These are phyloP conservation scores for Dione vanillae DNA, from an alignment of 2,888 invertebrate genomes.

Conservation along the genomic window DNA sequence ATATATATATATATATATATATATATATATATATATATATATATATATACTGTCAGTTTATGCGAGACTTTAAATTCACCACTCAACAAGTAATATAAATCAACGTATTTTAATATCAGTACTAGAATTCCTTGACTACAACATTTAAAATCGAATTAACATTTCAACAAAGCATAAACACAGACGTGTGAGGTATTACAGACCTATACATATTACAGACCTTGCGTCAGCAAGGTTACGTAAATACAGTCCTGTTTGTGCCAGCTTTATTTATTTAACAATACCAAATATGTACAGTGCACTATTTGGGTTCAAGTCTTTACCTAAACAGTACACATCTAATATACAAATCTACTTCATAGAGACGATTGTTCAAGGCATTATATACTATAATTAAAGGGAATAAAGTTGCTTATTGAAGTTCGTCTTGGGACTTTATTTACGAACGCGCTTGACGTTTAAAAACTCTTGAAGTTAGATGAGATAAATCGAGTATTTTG, in stretches of 20 bases:
- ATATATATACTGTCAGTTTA: too few relatives aligned
- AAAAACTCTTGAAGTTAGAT: constrained; percentile 21
- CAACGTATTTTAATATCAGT: too few relatives aligned
- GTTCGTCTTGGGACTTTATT: background rate
- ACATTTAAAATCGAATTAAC: background rate
- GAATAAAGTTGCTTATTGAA: background rate
- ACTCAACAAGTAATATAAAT: too few relatives aligned
- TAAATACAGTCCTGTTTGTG: constrained; percentile 42
- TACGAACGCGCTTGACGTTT: constrained; percentile 24
- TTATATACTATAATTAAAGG: background rate
- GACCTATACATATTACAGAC: too few relatives aligned
- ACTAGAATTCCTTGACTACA: background rate
- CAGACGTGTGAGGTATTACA: constrained; percentile 17
- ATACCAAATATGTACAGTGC: constrained; percentile 34
- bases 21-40: too few relatives aligned
- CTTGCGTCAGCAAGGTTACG: constrained; percentile 37
- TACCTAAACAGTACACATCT: constrained; percentile 25
- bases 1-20: too few relatives aligned
- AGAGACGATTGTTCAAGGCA: background rate
- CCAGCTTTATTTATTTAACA: constrained; percentile 44
- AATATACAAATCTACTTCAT: constrained; percentile 9
- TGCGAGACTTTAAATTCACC: too few relatives aligned
- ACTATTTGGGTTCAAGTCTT: constrained; percentile 32
- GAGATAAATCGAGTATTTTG: constrained; percentile 18
- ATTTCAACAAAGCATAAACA: background rate